These are phyloP conservation scores for Gila robusta DNA, from an alignment of 2,797 vertebrate species.

Conservation along the genomic window DNA sequence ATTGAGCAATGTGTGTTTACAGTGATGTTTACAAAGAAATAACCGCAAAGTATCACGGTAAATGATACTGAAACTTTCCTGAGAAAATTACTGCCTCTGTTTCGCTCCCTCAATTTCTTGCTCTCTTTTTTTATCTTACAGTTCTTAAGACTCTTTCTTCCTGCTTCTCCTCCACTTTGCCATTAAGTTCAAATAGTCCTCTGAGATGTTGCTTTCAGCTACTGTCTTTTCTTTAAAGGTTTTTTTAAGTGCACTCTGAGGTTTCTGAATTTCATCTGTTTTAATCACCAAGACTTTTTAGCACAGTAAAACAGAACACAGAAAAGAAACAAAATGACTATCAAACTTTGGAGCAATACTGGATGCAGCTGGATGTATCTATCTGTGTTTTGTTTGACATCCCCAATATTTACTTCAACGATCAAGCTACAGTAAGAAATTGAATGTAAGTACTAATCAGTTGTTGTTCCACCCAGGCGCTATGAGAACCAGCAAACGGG, in stretches of 20 bases:
- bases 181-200: slow-evolving; percentile 32
- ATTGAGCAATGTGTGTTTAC: slow-evolving; percentile 26
- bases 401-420: neutral
- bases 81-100: slow-evolving; percentile 26
- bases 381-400: neutral
- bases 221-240: slow-evolving; percentile 43
- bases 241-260: slow-evolving; percentile 7
- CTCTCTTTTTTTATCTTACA: slow-evolving; percentile 8
- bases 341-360: neutral
- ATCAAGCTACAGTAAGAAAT: neutral
- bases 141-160: neutral
- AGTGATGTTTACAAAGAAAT: neutral
- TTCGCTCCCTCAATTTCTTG: slow-evolving; percentile 18
- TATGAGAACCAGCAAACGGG: slow-evolving; percentile 79
- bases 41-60: neutral
- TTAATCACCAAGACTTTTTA: slow-evolving; percentile 1
- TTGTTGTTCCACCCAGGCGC: slow-evolving; percentile 64
- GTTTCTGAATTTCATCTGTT: slow-evolving; percentile 19
- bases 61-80: slow-evolving; percentile 18
- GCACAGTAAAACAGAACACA: neutral
- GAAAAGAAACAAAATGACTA: neutral
- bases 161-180: neutral
- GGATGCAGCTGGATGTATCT: neutral
- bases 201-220: slow-evolving; percentile 20
- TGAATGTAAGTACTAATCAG: neutral